These are phyloP conservation scores for Steinernema carpocapsae DNA, from an alignment of 2,888 invertebrate species.

Conservation along the genomic window DNA sequence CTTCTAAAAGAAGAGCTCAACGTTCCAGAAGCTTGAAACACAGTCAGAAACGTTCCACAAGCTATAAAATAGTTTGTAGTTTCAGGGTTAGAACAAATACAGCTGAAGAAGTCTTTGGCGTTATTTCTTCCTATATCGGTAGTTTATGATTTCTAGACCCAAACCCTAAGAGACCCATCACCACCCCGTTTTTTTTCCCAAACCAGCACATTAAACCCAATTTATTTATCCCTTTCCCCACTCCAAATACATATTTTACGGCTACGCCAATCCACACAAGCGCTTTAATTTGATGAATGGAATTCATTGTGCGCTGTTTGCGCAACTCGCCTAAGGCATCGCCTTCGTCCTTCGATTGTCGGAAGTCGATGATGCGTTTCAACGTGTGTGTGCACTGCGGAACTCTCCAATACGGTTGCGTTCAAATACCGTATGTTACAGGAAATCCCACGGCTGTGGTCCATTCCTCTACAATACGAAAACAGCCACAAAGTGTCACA, in stretches of 20 bases:
- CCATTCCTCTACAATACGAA: neutral
- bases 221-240: no score
- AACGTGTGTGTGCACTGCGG: neutral
- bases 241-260: neutral
- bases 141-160: no score
- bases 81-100: no score
- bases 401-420: neutral
- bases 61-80: no score
- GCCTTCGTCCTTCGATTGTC: conserved; percentile 8
- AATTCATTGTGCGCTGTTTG: conserved; percentile 31
- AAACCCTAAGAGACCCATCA: neutral
- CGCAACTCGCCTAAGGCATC: conserved; percentile 24
- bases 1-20: no score
- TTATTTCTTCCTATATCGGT: no score
- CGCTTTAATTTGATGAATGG: conserved; percentile 18
- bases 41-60: no score
- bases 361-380: conserved; percentile 25
- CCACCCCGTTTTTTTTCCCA: neutral
- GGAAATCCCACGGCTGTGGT: conserved; percentile 23
- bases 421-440: conserved; percentile 18
- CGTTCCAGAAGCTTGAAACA: no score
- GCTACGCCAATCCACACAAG: neutral
- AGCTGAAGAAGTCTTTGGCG: no score
- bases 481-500: neutral
- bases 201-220: neutral